Base-by-base conservation (phyloP, 2,113 vertebrate species). In the Ophiodon elongatus region DNA sequence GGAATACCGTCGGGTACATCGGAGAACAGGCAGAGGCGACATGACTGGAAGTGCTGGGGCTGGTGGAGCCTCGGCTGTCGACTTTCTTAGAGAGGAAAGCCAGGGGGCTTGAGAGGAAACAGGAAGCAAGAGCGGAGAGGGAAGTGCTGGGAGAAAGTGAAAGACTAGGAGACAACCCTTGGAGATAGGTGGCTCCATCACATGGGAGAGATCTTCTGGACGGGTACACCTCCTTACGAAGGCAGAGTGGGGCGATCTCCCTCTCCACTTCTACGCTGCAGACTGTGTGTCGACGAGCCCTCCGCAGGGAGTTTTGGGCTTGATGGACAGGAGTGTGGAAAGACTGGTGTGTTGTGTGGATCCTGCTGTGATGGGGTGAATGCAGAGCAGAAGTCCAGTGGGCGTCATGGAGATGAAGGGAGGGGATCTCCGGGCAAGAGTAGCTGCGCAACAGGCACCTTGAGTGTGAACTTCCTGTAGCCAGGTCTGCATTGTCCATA, bases 201-300 rank as follows among this genome's bases (percentile, higher is more conserved):
- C 88, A 85, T 4, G 80, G 56, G 54, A 88, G 54, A 5, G 89
- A 85, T 67, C 95, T 93, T 19, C 94, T 83, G 50, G 93, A 90
- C 2, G 97, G 97, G 86, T 96, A 97, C 85, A 97, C 96, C 88
- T 98, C 97, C 91, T 98, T 98, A 31, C 97, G 96, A 25, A 98
- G 95, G 84, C 97, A 98, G 83, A 96, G 6, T 1, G 96, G 95
- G 11, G 93, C 93, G 0, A 95, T 92, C 84, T 96, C 92, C 66
- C 91, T 82, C 85, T 94, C 94, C 76, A 96, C 94, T 80, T 98
- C 97, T 47, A 96, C 71, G 19, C 96, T 96, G 79, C 96, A 96
- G 82, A 97, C 95, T 0, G 97, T 98, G 93, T 98, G 97, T 0
- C 97, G 93, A 4, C 97, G 96, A 7, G 94, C 67, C 0, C 96